Percentiles rank a stretch among this genome's conserved stretches.
These are phyloP conservation scores for Misgurnus mizolepis DNA, from an alignment of 2,113 vertebrate genomes.

Conservation along the genomic window DNA sequence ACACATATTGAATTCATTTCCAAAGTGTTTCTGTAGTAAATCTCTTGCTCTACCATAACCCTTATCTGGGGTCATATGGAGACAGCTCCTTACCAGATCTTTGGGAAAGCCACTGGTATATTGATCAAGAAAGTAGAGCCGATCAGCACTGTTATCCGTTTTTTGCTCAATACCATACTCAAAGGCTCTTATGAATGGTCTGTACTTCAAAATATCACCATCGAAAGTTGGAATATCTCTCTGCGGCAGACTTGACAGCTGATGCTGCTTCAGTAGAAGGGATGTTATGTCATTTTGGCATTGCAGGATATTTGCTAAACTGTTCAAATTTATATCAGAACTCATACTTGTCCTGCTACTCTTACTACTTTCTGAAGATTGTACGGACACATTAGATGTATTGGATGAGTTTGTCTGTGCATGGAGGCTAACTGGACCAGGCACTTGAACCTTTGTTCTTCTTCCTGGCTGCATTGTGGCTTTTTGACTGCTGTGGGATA, in stretches of 20 bases:
- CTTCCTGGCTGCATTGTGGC: not conserved
- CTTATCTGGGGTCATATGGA: conserved; percentile 26
- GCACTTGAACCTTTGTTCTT: not conserved
- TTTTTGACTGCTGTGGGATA: not conserved
- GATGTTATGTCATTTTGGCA: conserved; percentile 36
- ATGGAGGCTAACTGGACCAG: not conserved
- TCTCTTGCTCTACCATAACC: conserved; percentile 5
- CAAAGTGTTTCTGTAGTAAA: conserved; percentile 19
- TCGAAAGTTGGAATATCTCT: conserved; percentile 26
- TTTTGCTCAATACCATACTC: conserved; percentile 22
- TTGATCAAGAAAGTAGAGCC: conserved; percentile 43
- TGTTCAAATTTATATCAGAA: not conserved
- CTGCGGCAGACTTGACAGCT: not conserved
- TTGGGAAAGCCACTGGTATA: conserved; percentile 23
- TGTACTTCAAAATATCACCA: conserved; percentile 29
- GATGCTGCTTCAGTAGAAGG: conserved; percentile 32
- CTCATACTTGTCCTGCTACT: not conserved
- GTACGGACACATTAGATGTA: not conserved
- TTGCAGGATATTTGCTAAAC: conserved; percentile 13
- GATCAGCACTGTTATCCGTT: conserved; percentile 19
- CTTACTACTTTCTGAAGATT: not conserved
- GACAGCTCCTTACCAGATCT: conserved; percentile 38
- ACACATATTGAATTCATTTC: conserved; percentile 29
- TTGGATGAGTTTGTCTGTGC: not conserved
- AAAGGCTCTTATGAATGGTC: conserved; percentile 35